Percentiles rank a stretch among this genome's conserved stretches.
These are phyloP conservation scores for Torymus auratus DNA, from an alignment of 2,888 invertebrate species.

Conservation along the genomic window DNA sequence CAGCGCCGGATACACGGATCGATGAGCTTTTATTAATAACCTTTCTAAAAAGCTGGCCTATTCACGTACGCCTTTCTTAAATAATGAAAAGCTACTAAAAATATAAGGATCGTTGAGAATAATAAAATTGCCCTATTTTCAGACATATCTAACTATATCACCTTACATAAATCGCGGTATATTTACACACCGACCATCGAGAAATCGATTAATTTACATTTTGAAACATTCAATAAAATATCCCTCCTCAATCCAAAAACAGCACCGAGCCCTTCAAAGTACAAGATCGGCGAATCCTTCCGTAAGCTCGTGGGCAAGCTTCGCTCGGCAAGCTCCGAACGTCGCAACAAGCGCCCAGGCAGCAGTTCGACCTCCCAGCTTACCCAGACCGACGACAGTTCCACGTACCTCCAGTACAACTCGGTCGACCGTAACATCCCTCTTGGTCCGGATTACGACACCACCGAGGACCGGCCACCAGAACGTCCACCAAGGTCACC, in stretches of 20 bases:
- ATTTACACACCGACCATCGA: too few relatives aligned
- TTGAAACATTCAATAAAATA: too few relatives aligned
- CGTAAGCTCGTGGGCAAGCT: slow-evolving; percentile 90
- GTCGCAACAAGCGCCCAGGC: slow-evolving; percentile 79
- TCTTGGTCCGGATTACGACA: slow-evolving; percentile 66
- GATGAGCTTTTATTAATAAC: too few relatives aligned
- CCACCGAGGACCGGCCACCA: slow-evolving; percentile 62
- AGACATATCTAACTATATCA: too few relatives aligned
- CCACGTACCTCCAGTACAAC: slow-evolving; percentile 80
- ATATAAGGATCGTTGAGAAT: too few relatives aligned
- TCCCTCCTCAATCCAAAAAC: background rate
- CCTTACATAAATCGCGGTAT: too few relatives aligned
- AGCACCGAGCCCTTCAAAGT: slow-evolving; percentile 70
- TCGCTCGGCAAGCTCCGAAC: slow-evolving; percentile 85
- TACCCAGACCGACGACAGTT: slow-evolving; percentile 72
- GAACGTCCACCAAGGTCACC: slow-evolving; percentile 53
- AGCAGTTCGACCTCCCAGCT: slow-evolving; percentile 68
- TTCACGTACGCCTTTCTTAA: too few relatives aligned
- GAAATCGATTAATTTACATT: too few relatives aligned
- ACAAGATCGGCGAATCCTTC: slow-evolving; percentile 87
- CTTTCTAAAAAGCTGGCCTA: too few relatives aligned
- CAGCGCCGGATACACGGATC: too few relatives aligned
- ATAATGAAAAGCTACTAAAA: too few relatives aligned
- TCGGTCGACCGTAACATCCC: slow-evolving; percentile 79
- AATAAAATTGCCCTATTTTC: too few relatives aligned